Conservation (phyloP, 2,888 invertebrate species). For the Pharmacophagus antenor region DNA sequence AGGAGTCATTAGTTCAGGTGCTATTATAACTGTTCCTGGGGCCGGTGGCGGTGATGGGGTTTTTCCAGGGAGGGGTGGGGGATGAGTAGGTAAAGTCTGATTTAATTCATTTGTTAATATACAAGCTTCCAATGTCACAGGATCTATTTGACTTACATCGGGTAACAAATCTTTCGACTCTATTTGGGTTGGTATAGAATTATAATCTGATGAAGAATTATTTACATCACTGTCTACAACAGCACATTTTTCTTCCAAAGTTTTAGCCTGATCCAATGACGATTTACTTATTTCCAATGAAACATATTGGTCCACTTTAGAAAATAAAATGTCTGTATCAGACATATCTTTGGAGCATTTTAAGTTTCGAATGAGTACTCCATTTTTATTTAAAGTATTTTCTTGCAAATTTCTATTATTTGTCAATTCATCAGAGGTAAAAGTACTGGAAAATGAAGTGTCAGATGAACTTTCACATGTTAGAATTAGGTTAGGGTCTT, state of each 20-base stretch:
- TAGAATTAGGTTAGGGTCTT: slow-evolving; percentile 40
- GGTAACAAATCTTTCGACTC: slow-evolving; percentile 3
- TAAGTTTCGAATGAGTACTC: slow-evolving; percentile 18
- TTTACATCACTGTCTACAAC: slow-evolving; percentile 5
- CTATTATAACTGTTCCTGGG: slow-evolving; percentile 43
- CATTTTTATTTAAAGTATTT: slow-evolving; percentile 37
- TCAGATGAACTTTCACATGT: slow-evolving; percentile 59
- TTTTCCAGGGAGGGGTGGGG: slow-evolving; percentile 59
- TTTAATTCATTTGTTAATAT: slow-evolving; percentile 27
- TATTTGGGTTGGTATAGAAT: background rate
- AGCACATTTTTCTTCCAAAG: slow-evolving; percentile 30
- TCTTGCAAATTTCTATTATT: slow-evolving; percentile 40
- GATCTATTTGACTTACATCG: slow-evolving; percentile 7
- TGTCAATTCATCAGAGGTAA: slow-evolving; percentile 49
- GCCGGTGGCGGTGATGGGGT: slow-evolving; percentile 59
- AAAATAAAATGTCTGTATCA: slow-evolving; percentile 20
- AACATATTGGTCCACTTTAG: slow-evolving; percentile 21
- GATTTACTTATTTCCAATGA: slow-evolving; percentile 20
- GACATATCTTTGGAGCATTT: slow-evolving; percentile 31
- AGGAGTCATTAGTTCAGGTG: slow-evolving; percentile 42
- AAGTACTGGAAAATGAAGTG: slow-evolving; percentile 59
- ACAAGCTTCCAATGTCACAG: slow-evolving; percentile 1
- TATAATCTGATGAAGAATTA: slow-evolving; percentile 6
- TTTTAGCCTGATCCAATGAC: slow-evolving; percentile 35
- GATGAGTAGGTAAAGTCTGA: slow-evolving; percentile 36